Conservation (phyloP, 2,888 invertebrate species). For the Enchytraeus crypticus region DNA sequence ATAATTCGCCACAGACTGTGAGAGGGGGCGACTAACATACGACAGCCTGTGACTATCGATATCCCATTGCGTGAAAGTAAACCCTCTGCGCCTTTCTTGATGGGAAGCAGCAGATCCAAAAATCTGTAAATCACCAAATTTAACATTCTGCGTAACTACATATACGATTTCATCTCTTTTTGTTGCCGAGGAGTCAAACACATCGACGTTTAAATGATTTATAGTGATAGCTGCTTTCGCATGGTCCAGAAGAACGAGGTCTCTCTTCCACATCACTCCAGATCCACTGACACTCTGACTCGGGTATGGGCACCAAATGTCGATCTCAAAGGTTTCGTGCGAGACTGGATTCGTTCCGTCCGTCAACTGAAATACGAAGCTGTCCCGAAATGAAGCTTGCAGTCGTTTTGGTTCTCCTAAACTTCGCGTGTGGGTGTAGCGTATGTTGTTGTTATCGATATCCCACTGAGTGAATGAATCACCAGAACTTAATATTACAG, state of each 20-base stretch:
- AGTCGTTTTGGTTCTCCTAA: neutral
- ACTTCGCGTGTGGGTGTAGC: conserved; percentile 38
- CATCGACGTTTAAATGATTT: neutral
- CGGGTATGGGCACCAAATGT: conserved; percentile 36
- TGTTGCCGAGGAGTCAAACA: too few relatives aligned
- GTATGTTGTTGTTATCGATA: conserved; percentile 37
- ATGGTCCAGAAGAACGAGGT: neutral
- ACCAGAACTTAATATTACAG: conserved; percentile 27
- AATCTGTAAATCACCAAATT: too few relatives aligned
- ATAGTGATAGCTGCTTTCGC: neutral
- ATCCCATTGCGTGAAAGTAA: too few relatives aligned
- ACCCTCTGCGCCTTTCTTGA: too few relatives aligned
- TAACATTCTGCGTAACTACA: too few relatives aligned
- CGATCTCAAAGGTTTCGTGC: conserved; percentile 38
- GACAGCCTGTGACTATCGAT: too few relatives aligned
- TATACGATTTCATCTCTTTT: too few relatives aligned
- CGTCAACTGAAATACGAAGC: conserved; percentile 40
- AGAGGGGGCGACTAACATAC: too few relatives aligned
- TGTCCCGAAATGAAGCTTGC: conserved; percentile 28
- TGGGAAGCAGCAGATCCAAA: too few relatives aligned
- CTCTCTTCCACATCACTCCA: conserved; percentile 33
- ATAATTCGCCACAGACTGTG: too few relatives aligned
- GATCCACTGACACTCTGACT: too few relatives aligned
- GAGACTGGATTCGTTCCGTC: conserved; percentile 41
- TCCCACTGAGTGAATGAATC: conserved; percentile 45